Evolutionary conservation across 2,888 invertebrate genomes (phyloP), one percentile per base, ranked within the genome.

Genomic region (Leptarthrus brevirostris): DNA sequence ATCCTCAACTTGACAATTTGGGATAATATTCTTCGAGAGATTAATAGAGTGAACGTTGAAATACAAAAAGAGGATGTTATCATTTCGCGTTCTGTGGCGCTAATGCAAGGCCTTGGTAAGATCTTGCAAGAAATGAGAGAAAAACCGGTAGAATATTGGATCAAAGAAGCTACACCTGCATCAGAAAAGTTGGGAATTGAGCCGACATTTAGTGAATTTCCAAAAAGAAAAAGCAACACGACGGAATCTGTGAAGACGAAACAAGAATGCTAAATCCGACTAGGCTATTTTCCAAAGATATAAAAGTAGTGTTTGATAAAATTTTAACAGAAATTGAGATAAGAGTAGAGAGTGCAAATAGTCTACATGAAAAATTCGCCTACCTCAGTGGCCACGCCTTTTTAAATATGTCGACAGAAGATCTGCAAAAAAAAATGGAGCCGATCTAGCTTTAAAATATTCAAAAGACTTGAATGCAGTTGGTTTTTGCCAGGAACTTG

Each of bases 371-470:
- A 56, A 56, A 56, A 14, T 56, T 56, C 30, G 56, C 56, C 6
- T 56, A n/a, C 56, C 26, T 56, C 30, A 56, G 30, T 26, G 30
- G 56, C 30, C 24, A 12, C 14, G 26, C 56, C 12, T 30, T 56
- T 56, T 22, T 56, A 56, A 56, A 56, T 24, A 56, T 26, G 56
- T 56, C 30, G 12, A 26, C 56, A 14, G 56, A 56, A 56, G 56
- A 56, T 56, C 56, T 56, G 30, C 52, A 56, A 56, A 24, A 56
- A n/a, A 49, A 56, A 56, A 56, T 24, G 56, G 56, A 22, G 56
- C 56, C 30, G 26, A 56, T 56, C 30, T 56, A 26, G 56, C 30
- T 56, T 26, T 24, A 26, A 56, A 56, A 56, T 56, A 56, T 56
- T 56, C 56, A 22, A 56, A 26, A 56, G 56, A 56, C 56, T 56